Base-by-base conservation (phyloP, 2,113 vertebrate genomes). In the Chaenocephalus aceratus region DNA sequence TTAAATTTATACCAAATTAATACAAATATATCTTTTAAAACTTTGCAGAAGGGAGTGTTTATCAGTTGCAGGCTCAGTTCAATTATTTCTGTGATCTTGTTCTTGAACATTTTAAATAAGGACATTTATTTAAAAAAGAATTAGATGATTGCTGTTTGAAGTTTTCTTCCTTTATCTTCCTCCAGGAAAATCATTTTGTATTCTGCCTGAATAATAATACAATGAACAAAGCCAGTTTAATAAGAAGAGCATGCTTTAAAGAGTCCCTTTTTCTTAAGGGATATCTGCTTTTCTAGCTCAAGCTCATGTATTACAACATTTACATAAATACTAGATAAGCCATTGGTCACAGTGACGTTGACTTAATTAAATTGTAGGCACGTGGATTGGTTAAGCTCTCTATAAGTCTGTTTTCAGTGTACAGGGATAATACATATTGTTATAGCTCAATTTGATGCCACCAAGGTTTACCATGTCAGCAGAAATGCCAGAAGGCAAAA, bases 201-300 rank as follows among this genome's bases (percentile, higher is more conserved):
- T 77, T 70, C 57, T 16, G 49, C 5, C 15, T 61, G 48, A n/a
- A 11, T 52, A 61, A 77, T 10, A 61, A 61, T 45, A 9, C 9
- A 44, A 16, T 73, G 18, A 41, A 7, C 45, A 6, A 13, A 6
- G n/a, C 21, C 48, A 8, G 26, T 9, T 46, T 34, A 6, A 60
- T 61, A 52, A 34, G 21, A 45, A 45, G 21, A 59, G 16, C 16
- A 56, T n/a, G 4, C 2, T 46, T 45, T 48, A 13, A 26, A 68
- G 23, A 48, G 68, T n/a, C 10, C 14, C 10, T 52, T 77, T 48
- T 56, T 34, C 8, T 54, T 18, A 12, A 3, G 21, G 6, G 6
- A 26, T 9, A n/a, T 52, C 5, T 18, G 2, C 3, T 46, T 56
- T 30, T 51, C 1, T 0, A n/a, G 46, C 57, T 52, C 6, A 14